Percentiles rank a stretch among this genome's conserved stretches.
phyloP scores from a whole-genome alignment of 2,113 vertebrate species.

The Eulemur macaco region DNA sequence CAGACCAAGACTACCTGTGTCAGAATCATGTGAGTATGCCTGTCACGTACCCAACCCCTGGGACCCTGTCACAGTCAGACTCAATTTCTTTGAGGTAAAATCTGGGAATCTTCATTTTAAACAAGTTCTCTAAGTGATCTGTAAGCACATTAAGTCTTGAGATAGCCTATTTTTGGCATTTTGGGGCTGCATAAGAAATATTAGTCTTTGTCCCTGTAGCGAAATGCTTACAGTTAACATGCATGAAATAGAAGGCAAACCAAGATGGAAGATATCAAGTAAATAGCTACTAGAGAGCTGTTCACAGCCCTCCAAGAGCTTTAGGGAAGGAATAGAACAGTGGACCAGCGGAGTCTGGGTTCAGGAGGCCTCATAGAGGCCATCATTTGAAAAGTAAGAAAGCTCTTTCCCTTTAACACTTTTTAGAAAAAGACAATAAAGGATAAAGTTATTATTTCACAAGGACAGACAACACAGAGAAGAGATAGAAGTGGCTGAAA shows the following conservation, averaged over 20 bases:
- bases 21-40: neutral
- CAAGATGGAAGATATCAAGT: neutral
- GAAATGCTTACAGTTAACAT: neutral
- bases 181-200: neutral
- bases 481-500: neutral
- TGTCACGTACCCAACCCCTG: neutral
- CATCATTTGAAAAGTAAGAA: neutral
- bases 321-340: neutral
- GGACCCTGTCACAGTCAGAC: neutral
- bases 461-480: neutral
- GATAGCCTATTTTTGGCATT: neutral
- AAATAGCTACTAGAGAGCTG: neutral
- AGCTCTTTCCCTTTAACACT: neutral
- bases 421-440: neutral
- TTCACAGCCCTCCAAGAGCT: neutral
- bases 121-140: neutral
- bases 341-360: neutral
- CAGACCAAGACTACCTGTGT: neutral
- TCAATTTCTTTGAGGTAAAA: neutral
- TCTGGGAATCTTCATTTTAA: conserved; percentile 3
- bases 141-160: neutral
- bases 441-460: neutral
- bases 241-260: neutral
- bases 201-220: neutral
- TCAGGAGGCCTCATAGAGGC: neutral